These are phyloP conservation scores for Dryobota labecula DNA, from an alignment of 2,888 invertebrate genomes.

Conservation along the genomic window DNA sequence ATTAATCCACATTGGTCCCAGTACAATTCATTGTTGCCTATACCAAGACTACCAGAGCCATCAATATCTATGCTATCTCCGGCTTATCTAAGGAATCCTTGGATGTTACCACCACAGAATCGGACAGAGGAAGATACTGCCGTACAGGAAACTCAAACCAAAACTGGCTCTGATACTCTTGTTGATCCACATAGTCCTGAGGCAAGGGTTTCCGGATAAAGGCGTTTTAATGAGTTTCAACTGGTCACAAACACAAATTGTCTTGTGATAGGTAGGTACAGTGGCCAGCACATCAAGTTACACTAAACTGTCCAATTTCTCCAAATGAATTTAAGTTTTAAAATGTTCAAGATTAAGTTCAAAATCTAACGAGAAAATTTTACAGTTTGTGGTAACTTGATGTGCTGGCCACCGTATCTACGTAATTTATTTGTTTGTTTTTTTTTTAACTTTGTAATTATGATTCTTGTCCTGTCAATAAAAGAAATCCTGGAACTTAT, in stretches of 20 bases:
- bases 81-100: constrained; percentile 70
- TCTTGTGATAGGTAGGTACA: not conserved
- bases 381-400: too few species aligned
- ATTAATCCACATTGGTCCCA: constrained; percentile 88
- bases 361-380: too few species aligned
- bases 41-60: constrained; percentile 79
- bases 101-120: constrained; percentile 52
- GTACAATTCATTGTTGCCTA: constrained; percentile 87
- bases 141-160: constrained; percentile 28
- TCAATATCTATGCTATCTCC: constrained; percentile 82
- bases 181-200: not conserved
- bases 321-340: too few species aligned
- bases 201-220: constrained; percentile 2
- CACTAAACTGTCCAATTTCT: too few species aligned
- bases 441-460: not conserved
- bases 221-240: not conserved
- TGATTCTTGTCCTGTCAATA: not conserved
- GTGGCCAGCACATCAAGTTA: too few species aligned
- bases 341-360: too few species aligned
- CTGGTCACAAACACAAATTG: not conserved
- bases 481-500: not conserved
- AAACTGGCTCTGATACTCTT: constrained; percentile 4
- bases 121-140: constrained; percentile 57
- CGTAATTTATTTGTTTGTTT: not conserved
- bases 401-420: too few species aligned